Percentiles rank a stretch among this genome's conserved stretches.
Conservation (phyloP, 2,888 invertebrate genomes). For the Galerucella nymphaeae region DNA sequence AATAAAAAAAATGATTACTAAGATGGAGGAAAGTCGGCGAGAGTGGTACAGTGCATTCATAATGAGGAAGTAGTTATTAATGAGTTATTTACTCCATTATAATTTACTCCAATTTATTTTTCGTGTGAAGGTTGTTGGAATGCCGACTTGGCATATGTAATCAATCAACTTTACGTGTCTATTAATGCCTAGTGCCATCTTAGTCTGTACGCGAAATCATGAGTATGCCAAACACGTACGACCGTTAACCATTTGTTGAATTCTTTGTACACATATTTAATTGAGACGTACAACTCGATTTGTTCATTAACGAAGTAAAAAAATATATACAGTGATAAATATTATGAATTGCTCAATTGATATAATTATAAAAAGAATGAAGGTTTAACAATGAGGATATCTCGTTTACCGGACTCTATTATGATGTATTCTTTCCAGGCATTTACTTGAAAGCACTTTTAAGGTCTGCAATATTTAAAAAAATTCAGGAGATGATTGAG, state of each 20-base stretch:
- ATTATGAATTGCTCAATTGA: not conserved
- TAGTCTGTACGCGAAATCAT: slow-evolving; percentile 53
- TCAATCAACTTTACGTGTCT: slow-evolving; percentile 61
- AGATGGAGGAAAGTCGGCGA: slow-evolving; percentile 36
- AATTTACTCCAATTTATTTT: slow-evolving; percentile 54
- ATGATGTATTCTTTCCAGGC: not conserved
- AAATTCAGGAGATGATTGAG: too few relatives aligned
- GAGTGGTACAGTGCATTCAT: slow-evolving; percentile 29
- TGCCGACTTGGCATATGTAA: slow-evolving; percentile 53
- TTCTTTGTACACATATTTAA: slow-evolving; percentile 32
- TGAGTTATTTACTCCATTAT: slow-evolving; percentile 40
- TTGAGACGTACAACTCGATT: slow-evolving; percentile 17
- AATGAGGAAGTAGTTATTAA: slow-evolving; percentile 41
- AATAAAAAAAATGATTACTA: slow-evolving; percentile 36
- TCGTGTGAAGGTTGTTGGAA: slow-evolving; percentile 51
- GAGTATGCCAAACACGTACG: slow-evolving; percentile 44
- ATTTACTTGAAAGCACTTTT: not conserved
- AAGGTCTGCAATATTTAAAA: too few relatives aligned
- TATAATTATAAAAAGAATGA: slow-evolving; percentile 2
- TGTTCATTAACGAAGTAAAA: slow-evolving; percentile 2
- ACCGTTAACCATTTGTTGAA: slow-evolving; percentile 46
- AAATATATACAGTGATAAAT: not conserved
- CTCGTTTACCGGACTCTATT: not conserved
- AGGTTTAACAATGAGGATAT: too few relatives aligned
- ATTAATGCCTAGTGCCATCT: slow-evolving; percentile 57